Evolutionary conservation across 2,888 invertebrate genomes (phyloP).

Genomic region (Lochmaea capreae): DNA sequence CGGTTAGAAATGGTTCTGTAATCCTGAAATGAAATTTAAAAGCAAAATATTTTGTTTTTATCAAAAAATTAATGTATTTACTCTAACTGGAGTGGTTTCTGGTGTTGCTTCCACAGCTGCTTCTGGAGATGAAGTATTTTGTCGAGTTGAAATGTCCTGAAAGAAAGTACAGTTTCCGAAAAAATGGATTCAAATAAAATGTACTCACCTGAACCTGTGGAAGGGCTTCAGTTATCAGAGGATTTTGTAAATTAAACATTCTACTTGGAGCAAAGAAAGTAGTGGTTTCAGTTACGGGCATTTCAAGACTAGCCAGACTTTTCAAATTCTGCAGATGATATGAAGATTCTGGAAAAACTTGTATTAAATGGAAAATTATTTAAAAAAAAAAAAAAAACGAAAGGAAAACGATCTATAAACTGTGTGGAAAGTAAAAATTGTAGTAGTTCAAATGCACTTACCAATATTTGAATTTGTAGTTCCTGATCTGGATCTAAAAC

Average conservation of each 20-base stretch:
- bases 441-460: constrained; percentile 23
- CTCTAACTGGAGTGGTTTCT: constrained; percentile 87
- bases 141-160: constrained; percentile 59
- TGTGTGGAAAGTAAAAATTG: too few relatives aligned
- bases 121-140: constrained; percentile 83
- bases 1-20: constrained; percentile 35
- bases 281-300: constrained; percentile 46
- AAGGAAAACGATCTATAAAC: too few relatives aligned
- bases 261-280: constrained; percentile 61
- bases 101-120: constrained; percentile 91
- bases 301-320: constrained; percentile 49
- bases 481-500: constrained; percentile 63
- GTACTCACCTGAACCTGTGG: constrained; percentile 65
- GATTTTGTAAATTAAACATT: constrained; percentile 60
- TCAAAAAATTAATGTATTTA: constrained; percentile 45
- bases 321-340: constrained; percentile 56
- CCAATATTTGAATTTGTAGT: constrained; percentile 61
- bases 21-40: constrained; percentile 39
- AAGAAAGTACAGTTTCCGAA: constrained; percentile 9
- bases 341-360: constrained; percentile 52
- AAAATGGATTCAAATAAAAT: not conserved
- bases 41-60: not conserved
- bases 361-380: too few relatives aligned
- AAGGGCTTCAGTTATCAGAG: constrained; percentile 63
- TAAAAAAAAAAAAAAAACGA: too few relatives aligned